Evolutionary conservation across 2,113 vertebrate species (phyloP).

Genomic region (Alligator sinensis): DNA sequence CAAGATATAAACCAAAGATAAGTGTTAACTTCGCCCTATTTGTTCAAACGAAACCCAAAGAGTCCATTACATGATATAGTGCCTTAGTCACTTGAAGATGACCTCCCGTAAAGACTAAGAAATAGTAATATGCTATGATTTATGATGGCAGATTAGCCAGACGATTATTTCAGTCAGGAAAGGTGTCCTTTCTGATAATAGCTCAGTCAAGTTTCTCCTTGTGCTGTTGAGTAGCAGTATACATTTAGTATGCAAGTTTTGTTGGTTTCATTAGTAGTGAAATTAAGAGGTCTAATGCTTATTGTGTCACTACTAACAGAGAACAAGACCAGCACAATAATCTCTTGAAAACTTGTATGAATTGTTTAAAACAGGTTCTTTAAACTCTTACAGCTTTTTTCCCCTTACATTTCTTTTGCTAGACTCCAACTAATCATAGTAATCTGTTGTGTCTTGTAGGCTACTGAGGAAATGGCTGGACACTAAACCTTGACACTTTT

Average conservation of each 20-base stretch:
- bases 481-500: not conserved
- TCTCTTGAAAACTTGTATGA: not conserved
- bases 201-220: constrained; percentile 30
- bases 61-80: constrained; percentile 14
- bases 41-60: constrained; percentile 10
- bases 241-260: not conserved
- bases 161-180: constrained; percentile 43
- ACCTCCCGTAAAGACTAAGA: constrained; percentile 38
- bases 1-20: constrained; percentile 32
- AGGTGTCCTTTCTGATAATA: constrained; percentile 56
- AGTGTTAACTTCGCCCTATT: constrained; percentile 13
- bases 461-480: not conserved
- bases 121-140: constrained; percentile 46
- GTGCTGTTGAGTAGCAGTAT: not conserved
- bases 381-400: not conserved
- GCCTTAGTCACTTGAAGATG: constrained; percentile 8
- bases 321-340: not conserved
- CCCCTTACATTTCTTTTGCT: not conserved
- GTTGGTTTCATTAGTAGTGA: constrained; percentile 17
- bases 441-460: not conserved
- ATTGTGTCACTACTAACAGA: not conserved
- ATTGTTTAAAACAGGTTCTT: not conserved
- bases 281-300: constrained; percentile 6
- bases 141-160: constrained; percentile 40
- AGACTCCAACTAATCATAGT: not conserved